Conservation (phyloP, 2,797 vertebrate genomes). For the Rhabdomys pumilio region DNA sequence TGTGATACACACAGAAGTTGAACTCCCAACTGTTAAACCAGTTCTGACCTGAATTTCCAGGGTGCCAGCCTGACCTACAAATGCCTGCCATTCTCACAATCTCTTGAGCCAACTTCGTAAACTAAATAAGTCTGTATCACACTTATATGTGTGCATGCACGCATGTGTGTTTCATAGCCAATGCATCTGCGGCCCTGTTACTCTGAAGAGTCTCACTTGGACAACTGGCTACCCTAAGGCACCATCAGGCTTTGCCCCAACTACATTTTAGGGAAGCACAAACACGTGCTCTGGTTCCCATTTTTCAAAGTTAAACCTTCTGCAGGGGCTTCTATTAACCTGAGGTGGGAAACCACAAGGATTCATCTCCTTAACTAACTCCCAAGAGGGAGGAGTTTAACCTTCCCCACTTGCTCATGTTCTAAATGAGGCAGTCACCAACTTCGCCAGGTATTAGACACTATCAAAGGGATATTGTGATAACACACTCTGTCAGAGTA, state of each 20-base stretch:
- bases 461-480: neutral
- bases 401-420: neutral
- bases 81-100: neutral
- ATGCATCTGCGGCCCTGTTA: neutral
- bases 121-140: neutral
- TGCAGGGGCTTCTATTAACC: neutral
- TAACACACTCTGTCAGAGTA: neutral
- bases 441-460: neutral
- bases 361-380: neutral
- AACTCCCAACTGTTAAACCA: neutral
- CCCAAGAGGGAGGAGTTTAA: neutral
- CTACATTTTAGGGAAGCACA: neutral
- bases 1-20: neutral
- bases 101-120: neutral
- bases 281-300: neutral
- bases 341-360: neutral
- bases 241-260: neutral
- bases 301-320: neutral
- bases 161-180: neutral
- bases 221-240: neutral
- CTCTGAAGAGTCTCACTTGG: constrained; percentile 17
- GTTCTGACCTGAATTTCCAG: neutral
- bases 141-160: too few relatives aligned
- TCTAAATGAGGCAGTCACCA: neutral
- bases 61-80: neutral